Evolutionary conservation across 2,797 vertebrate species (phyloP), one percentile per base, ranked within the genome.

Genomic region (Poecilia picta): DNA sequence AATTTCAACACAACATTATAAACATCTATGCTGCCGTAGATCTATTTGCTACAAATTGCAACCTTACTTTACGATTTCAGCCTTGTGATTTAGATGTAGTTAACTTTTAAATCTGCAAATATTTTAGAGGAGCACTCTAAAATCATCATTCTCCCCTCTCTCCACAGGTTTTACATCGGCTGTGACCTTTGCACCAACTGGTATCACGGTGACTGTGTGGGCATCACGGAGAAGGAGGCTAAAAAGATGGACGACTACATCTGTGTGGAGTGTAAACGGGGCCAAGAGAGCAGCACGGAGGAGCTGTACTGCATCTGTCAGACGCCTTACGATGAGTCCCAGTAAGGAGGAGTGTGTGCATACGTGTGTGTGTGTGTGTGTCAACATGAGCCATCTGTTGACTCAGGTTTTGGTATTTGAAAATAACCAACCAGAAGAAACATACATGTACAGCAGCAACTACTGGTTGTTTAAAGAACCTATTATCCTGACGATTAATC

Each of bases 241-340:
- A 98, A 98, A 96, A 98, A 98, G 96, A 99, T 99, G 98, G 98
- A 99, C 92, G 98, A 99, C 96, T 99, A 99, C 97, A 98, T 99
- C 96, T 99, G 98, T 93, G 96, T 97, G 93, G 98, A 98, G 95
- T 99, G 98, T 96, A 98, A 98, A 95, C 96, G 95, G 89, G 97
- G 97, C 89, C 98, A 98, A 95, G 96, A 98, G 95, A 95, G 95
- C 95, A 98, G 95, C 96, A 98, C 97, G 64, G 98, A 98, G 95
- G 98, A 99, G 96, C 97, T 99, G 87, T 99, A 97, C 96, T 99
- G 98, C 96, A 99, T 99, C 96, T 99, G 98, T 95, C 97, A 97
- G 95, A 99, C 98, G 76, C 98, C 98, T 82, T 99, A 99, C 92
- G 98, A 99, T 89, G 98, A 99, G 93, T 97, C 98, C 80, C 98